Evolutionary conservation across 2,888 invertebrate genomes (phyloP), one percentile per base, ranked within the genome.

Genomic region (Agrenia bidenticulata): DNA sequence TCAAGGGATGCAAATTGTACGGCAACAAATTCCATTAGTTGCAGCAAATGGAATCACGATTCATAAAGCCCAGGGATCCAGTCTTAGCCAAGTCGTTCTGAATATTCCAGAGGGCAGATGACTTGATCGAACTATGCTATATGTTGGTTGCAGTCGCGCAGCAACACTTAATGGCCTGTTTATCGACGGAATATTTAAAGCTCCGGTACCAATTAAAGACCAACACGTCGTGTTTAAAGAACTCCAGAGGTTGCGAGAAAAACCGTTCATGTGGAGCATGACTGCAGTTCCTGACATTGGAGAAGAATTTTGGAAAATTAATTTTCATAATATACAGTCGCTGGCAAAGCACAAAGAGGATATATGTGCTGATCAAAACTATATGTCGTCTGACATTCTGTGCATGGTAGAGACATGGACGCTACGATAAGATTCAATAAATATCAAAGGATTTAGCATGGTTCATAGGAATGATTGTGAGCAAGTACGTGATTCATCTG

Each of bases 21-120:
- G 73, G 41, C 57, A 17, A 7, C 74, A 76, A 59, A 74, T 76
- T 60, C 76, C 74, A 9, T 21, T 76, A 1, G 55, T 69, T 13
- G 26, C 68, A 1, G 74, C 73, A 1, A 71, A 76, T 60, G 73
- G 64, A 15, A 71, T 73, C 26, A 76, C 76, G 0, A 68, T 76
- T 27, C 45, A 63, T 5, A 76, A 76, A 58, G 49, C 66, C 1
- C 76, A 76, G 65, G 76, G 76, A 11, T 71, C 70, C 1, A 61
- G 64, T 0, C 23, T 67, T 0, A 19, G 24, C 4, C 21, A 2
- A 19, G 65, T 72, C 0, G 72, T 69, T 26, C 63, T 69, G n/a
- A n/a, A n/a, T n/a, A n/a, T n/a, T n/a, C n/a, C n/a, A n/a, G n/a
- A n/a, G n/a, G n/a, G n/a, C n/a, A n/a, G n/a, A n/a, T n/a, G n/a